Base-by-base conservation (phyloP, 2,888 invertebrate species). In the Leptura quadrifasciata region DNA sequence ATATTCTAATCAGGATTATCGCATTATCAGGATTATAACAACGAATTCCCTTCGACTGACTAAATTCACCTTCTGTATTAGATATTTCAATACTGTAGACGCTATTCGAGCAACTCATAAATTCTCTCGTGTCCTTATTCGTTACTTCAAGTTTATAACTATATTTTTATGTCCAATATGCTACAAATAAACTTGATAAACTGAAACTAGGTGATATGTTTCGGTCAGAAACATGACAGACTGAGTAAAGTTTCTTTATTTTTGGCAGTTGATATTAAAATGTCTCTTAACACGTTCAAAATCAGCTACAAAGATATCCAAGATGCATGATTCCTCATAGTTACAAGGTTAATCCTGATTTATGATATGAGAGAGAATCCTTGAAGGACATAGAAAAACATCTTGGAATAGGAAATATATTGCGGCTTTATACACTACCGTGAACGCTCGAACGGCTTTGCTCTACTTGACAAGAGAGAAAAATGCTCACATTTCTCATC, bases 291-390 rank as follows among this genome's bases (percentile, higher is more conserved):
- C 73, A 64, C 58, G 39, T 57, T 65, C 21, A 58, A 65, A 65
- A 67, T 65, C 73, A 73, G 58, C 73, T 69, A 58, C 69, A 58
- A 69, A 69, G 31, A 67, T 73, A 67, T 67, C 73, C 73, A 61
- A 55, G 71, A 70, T 64, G 82, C 84, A 83, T 83, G 83, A 82
- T 82, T 82, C 80, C 76, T 81, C 79, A 73, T 82, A 83, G 84
- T 84, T 85, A 82, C 83, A 84, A 83, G 83, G 82, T 85, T 86
- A 86, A 86, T 86, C 86, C 84, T 86, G 86, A 86, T 86, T 85
- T 86, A 86, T 86, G 85, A 85, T 84, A 83, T 84, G 80, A 83
- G 79, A 80, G 83, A 79, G 82, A 82, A 83, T 84, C 81, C 83
- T 80, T 84, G 85, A 84, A 85, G 84, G 85, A 86, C 84, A 84